Evolutionary conservation across 2,888 invertebrate genomes (phyloP), one percentile per base, ranked within the genome.

Genomic region (Alviniconcha strummeri): DNA sequence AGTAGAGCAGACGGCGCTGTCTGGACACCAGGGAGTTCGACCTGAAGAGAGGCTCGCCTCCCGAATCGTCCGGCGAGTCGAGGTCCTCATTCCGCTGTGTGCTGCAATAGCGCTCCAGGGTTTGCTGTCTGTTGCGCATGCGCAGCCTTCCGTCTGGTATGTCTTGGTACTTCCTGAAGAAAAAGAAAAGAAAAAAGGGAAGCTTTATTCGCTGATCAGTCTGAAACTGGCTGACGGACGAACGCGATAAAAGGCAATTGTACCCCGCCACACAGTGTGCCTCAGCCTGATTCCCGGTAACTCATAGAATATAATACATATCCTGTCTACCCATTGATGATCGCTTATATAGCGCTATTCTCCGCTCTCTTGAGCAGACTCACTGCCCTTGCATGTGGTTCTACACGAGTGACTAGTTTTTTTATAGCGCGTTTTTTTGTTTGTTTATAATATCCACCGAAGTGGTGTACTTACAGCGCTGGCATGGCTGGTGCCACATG

Each of bases 101-200:
- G 17, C 19, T 13, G 64, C 78, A 78, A 52, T 57, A 78, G 5
- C 13, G 36, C 9, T 52, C 52, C 15, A 78, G 78, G 78, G 64
- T 36, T 17, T 78, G 5, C 9, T 55, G 78, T 17, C 78, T 57
- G 15, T 60, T 15, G 78, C 78, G 78, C 78, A 78, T 78, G 78
- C 78, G 78, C 36, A n/a, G 15, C 4, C 7, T 13, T 4, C 52
- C 78, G 64, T 78, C 19, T 36, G 15, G 15, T 13, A 57, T 19
- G 6, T 78, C 36, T 19, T n/a, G 36, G 15, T 1, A 36, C 64
- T 60, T 13, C 9, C 60, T 60, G 9, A 64, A 60, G 60, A 5
- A 64, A 64, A 11, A 52, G 13, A n/a, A 7, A 78, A 15, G 1
- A 9, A 60, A 55, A 76, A 69, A 17, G n/a, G n/a, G 17, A 17